Evolutionary conservation across 2,888 invertebrate genomes (phyloP).

Genomic region (Endomychus coccineus): DNA sequence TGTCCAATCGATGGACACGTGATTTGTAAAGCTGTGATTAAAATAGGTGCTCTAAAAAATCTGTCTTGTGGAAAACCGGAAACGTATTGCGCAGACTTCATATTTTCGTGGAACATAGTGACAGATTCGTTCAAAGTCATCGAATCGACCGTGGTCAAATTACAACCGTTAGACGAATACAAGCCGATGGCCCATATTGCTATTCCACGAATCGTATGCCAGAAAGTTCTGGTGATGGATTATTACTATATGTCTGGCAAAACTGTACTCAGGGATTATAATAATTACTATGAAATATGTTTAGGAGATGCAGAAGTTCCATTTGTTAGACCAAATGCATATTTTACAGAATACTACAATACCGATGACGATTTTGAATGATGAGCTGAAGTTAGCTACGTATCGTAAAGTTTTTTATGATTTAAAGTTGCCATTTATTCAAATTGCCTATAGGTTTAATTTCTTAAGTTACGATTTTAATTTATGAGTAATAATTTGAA

Average conservation of each 20-base stretch:
- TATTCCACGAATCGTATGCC: conserved; percentile 28
- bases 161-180: conserved; percentile 30
- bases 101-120: conserved; percentile 41
- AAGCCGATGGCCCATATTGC: conserved; percentile 27
- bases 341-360: no score
- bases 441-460: no score
- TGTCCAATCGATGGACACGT: conserved; percentile 43
- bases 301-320: conserved; percentile 15
- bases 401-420: no score
- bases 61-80: conserved; percentile 31
- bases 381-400: no score
- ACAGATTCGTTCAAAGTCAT: conserved; percentile 39
- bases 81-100: conserved; percentile 35
- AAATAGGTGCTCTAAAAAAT: conserved; percentile 38
- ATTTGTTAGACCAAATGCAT: conserved; percentile 3
- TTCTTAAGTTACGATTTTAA: no score
- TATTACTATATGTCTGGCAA: conserved; percentile 33
- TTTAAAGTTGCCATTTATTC: no score
- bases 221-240: conserved; percentile 36
- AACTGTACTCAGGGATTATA: conserved; percentile 37
- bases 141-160: conserved; percentile 32
- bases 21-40: conserved; percentile 42
- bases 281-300: conserved; percentile 37
- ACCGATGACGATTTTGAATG: no score
- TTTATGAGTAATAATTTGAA: no score